A percentile compares a stretch with the other conserved stretches of the same genome.
Conservation (phyloP, 1,140 invertebrate species). For the Pentalonia nigronervosa region DNA sequence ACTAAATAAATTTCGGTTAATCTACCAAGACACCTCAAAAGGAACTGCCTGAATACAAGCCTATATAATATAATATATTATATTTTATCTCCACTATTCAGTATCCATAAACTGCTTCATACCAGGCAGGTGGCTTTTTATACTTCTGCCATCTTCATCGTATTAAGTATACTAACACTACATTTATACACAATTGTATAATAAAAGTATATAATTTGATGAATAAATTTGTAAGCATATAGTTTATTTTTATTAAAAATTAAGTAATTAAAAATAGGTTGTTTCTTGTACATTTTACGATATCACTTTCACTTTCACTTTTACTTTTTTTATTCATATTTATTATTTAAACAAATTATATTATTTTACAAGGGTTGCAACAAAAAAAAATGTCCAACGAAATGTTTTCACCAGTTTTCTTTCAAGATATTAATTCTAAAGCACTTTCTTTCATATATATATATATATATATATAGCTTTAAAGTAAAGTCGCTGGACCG, state of each 20-base stretch:
- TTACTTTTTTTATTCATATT: not conserved
- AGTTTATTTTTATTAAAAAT: conserved; percentile 19
- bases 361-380: not conserved
- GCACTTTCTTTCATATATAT: conserved; percentile 40
- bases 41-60: not conserved
- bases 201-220: too few species aligned
- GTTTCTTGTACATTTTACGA: not conserved
- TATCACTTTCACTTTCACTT: not conserved
- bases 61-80: not conserved
- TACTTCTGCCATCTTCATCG: not conserved
- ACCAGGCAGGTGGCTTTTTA: not conserved
- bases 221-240: too few species aligned
- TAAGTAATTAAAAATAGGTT: not conserved
- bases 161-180: not conserved
- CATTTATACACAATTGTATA: not conserved
- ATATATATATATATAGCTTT: conserved; percentile 8
- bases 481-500: not conserved
- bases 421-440: conserved; percentile 6
- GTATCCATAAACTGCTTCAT: not conserved
- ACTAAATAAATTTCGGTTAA: conserved; percentile 11
- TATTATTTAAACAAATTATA: conserved; percentile 20
- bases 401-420: not conserved
- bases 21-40: not conserved
- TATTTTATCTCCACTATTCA: not conserved
- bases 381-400: not conserved